Evolutionary conservation across 2,113 vertebrate genomes (phyloP).

Genomic region (Ammospiza caudacuta): DNA sequence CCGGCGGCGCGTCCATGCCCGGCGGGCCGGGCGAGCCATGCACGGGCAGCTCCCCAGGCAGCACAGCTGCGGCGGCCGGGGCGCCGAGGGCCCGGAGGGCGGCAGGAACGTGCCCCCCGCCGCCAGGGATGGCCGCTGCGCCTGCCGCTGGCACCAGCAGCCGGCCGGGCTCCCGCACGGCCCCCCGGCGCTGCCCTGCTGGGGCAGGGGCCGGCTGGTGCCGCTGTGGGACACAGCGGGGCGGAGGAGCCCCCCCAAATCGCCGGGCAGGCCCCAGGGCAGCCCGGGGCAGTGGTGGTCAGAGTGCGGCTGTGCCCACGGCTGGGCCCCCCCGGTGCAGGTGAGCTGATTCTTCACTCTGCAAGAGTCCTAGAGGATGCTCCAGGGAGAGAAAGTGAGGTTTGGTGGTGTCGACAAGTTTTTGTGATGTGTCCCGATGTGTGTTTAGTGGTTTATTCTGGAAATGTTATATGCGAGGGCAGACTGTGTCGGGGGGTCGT

Average conservation of each 20-base stretch:
- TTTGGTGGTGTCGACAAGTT: constrained; percentile 44
- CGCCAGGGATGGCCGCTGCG: constrained; percentile 73
- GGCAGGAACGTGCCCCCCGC: constrained; percentile 40
- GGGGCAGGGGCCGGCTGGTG: constrained; percentile 71
- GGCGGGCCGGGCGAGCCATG: constrained; percentile 71
- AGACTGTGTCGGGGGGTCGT: not conserved
- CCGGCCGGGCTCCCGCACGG: constrained; percentile 47
- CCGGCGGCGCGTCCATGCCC: constrained; percentile 1
- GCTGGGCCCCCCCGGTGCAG: constrained; percentile 83
- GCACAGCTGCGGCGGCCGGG: constrained; percentile 79
- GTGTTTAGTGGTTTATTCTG: not conserved
- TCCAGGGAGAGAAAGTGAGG: constrained; percentile 28
- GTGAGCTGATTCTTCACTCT: constrained; percentile 76
- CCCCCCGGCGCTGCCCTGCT: constrained; percentile 43
- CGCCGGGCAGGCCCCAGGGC: constrained; percentile 67
- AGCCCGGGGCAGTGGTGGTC: constrained; percentile 79
- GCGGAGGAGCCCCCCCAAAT: constrained; percentile 78
- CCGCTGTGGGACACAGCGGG: constrained; percentile 73
- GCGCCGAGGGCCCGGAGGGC: constrained; percentile 59
- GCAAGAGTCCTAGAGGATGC: not conserved
- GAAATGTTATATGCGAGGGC: not conserved
- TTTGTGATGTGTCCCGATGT: not conserved
- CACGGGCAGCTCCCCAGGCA: constrained; percentile 81
- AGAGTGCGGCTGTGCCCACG: constrained; percentile 80
- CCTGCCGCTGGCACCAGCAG: constrained; percentile 78